phyloP scores from a whole-genome alignment of 2,113 vertebrate species.

The Nyctibius bracteatus region DNA sequence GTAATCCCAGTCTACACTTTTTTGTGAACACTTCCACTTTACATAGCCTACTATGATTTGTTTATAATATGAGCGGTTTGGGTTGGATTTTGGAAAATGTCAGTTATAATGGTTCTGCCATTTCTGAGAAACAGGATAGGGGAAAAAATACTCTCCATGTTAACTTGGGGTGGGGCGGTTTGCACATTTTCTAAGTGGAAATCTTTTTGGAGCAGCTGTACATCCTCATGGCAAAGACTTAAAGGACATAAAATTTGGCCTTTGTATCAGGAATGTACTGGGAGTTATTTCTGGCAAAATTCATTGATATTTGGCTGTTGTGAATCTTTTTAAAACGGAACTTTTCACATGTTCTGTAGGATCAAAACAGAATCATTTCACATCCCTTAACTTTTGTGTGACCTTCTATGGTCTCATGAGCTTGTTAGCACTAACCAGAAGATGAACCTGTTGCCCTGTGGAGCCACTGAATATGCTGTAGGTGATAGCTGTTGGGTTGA shows the following conservation, averaged over 20 bases:
- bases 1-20: neutral
- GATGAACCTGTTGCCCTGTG: neutral
- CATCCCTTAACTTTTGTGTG: neutral
- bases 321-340: neutral
- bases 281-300: neutral
- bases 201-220: neutral
- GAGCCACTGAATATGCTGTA: neutral
- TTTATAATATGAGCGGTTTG: neutral
- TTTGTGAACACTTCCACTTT: neutral
- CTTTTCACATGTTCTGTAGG: neutral
- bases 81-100: neutral
- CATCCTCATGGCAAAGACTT: neutral
- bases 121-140: neutral
- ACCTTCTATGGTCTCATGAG: neutral
- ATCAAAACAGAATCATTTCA: neutral
- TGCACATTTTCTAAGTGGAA: neutral
- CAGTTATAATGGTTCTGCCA: neutral
- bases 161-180: neutral
- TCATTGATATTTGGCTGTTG: neutral
- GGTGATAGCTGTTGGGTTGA: neutral
- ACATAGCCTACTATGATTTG: neutral
- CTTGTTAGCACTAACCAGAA: neutral
- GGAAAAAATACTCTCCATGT: neutral
- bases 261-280: neutral
- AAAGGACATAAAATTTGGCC: neutral